phyloP scores from a whole-genome alignment of 1,140 invertebrate species.

The Ptiloglossa arizonensis region DNA sequence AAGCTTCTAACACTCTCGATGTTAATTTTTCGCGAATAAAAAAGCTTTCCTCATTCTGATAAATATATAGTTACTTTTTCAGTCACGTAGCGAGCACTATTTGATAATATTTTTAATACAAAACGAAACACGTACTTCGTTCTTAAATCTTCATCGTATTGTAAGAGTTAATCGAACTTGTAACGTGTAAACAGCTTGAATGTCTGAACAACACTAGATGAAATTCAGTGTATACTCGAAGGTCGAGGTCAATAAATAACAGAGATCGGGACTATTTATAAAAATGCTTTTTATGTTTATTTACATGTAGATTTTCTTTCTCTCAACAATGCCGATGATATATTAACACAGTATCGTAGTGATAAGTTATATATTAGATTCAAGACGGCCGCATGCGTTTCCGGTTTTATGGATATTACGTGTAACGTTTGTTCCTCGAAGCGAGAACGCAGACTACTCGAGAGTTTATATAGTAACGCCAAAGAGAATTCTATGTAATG shows the following conservation, averaged over 20 bases:
- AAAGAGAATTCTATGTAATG: conserved; percentile 63
- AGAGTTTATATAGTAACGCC: conserved; percentile 62
- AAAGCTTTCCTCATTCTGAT: no score
- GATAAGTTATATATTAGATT: conserved; percentile 55
- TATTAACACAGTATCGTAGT: conserved; percentile 69
- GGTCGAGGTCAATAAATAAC: not conserved
- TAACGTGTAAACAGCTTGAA: no score
- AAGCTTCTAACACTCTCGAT: no score
- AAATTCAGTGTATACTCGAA: no score
- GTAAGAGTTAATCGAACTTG: no score
- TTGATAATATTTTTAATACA: no score
- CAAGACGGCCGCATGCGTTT: conserved; percentile 68
- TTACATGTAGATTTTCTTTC: conserved; percentile 74
- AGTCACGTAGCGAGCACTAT: no score
- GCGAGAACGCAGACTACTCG: conserved; percentile 55
- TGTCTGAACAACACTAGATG: no score
- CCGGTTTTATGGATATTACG: conserved; percentile 50
- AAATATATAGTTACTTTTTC: no score
- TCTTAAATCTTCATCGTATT: no score
- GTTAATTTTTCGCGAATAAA: no score
- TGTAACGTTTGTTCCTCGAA: conserved; percentile 53
- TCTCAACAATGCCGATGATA: conserved; percentile 75
- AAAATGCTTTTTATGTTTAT: conserved; percentile 78
- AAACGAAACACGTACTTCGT: no score
- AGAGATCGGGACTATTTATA: conserved; percentile 60